A percentile compares a stretch with the other conserved stretches of the same genome.
phyloP scores from a whole-genome alignment of 2,888 invertebrate genomes.

The Tinea pellionella region DNA sequence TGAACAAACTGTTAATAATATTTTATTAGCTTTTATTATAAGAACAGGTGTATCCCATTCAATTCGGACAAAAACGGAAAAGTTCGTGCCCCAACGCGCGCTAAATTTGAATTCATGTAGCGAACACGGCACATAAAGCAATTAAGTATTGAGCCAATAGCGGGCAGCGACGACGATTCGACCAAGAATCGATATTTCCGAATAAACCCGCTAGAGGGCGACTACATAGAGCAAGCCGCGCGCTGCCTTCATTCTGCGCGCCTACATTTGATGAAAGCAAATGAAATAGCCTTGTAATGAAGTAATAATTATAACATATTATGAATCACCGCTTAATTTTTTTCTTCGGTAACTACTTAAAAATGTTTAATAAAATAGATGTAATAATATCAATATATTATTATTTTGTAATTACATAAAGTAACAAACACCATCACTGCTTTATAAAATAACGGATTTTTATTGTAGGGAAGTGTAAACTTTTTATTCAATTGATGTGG shows the following conservation, averaged over 20 bases:
- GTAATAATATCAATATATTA: too few species aligned
- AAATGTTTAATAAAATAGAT: background rate
- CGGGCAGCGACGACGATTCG: slow-evolving; percentile 32
- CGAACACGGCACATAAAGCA: slow-evolving; percentile 63
- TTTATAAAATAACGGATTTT: too few species aligned
- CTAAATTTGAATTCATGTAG: slow-evolving; percentile 68
- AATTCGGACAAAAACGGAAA: slow-evolving; percentile 21
- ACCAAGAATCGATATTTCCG: slow-evolving; percentile 65
- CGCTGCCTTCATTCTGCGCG: slow-evolving; percentile 43
- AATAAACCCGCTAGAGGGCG: slow-evolving; percentile 67
- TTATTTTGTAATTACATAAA: too few species aligned
- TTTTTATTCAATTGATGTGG: too few species aligned
- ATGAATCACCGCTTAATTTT: background rate
- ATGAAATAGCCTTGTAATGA: slow-evolving; percentile 6
- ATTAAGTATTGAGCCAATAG: slow-evolving; percentile 61
- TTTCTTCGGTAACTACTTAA: too few species aligned
- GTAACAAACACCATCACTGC: too few species aligned
- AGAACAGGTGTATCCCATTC: slow-evolving; percentile 24
- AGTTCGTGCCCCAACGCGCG: slow-evolving; percentile 48
- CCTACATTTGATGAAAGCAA: slow-evolving; percentile 56
- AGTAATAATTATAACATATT: background rate
- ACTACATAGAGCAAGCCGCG: slow-evolving; percentile 30
- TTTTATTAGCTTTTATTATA: slow-evolving; percentile 50
- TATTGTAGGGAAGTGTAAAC: too few species aligned
- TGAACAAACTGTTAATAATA: slow-evolving; percentile 39